Percentiles rank a stretch among this genome's conserved stretches.
These are phyloP conservation scores for Patiria pectinifera DNA, from an alignment of 53 echinoderm and acorn worm species.

Conservation along the genomic window DNA sequence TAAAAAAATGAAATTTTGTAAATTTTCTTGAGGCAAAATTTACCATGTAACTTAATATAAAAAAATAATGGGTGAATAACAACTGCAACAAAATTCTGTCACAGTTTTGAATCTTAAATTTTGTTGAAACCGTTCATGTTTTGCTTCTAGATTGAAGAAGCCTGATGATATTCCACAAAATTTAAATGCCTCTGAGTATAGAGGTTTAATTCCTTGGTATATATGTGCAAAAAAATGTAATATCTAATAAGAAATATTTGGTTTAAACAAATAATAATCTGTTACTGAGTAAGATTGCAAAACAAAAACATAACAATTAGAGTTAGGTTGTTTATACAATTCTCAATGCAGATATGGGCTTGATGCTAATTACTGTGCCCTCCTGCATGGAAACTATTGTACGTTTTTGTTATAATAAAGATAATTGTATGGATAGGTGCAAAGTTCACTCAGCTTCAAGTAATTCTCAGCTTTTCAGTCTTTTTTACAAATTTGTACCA, in stretches of 20 bases:
- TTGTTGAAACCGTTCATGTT: neutral
- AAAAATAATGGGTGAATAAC: neutral
- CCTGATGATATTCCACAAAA: neutral
- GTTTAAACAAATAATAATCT: too few relatives aligned
- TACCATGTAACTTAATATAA: neutral
- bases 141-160: neutral
- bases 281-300: neutral
- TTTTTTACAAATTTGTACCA: neutral
- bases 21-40: neutral
- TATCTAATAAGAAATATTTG: too few relatives aligned
- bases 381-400: too few relatives aligned
- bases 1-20: neutral
- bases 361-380: too few relatives aligned
- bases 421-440: too few relatives aligned
- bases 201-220: neutral
- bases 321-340: neutral
- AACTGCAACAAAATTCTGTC: neutral
- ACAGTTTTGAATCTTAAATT: neutral
- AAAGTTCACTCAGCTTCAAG: neutral
- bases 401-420: too few relatives aligned
- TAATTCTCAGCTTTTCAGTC: neutral
- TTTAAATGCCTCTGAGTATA: neutral
- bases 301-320: neutral
- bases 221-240: neutral
- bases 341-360: neutral